Base-by-base conservation (phyloP, 2,797 vertebrate genomes). In the Echeneis naucrates region DNA sequence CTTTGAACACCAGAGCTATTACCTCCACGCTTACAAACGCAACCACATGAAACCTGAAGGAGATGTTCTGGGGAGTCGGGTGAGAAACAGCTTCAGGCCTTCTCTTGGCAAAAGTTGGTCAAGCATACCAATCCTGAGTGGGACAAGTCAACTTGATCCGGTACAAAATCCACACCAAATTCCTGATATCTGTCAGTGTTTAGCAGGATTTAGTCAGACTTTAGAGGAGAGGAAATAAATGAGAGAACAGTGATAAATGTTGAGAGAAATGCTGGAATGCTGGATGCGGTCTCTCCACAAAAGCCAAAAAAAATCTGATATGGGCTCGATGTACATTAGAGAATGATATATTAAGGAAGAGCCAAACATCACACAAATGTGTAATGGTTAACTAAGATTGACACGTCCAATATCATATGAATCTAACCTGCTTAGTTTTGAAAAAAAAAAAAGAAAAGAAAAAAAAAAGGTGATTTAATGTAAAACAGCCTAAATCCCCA, bases 1-100 rank as follows among this genome's bases (percentile, higher is more conserved):
- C 51, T 24, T 50, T 6, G 5, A 68, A 72, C 56, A 56, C 27
- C 24, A 12, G 58, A 54, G 54, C 54, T 30, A 47, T 33, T 58
- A 66, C 56, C 55, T 72, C 61, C 26, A 57, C n/a, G n/a, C n/a
- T n/a, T n/a, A n/a, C 52, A 60, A 72, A 77, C 67, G 71, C 67
- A 54, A 38, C 24, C 21, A 9, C 65, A 85, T 77, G 79, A 84
- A 88, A 82, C 66, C 79, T 84, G 87, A 68, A 85, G 76, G 82
- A 76, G 72, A 79, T 55, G 64, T 35, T 62, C 30, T 8, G 21
- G 53, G 68, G 73, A 48, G 81, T 52, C 57, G 56, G 61, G 74
- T 35, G 58, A 54, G 44, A 69, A 77, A 82, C 75, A 80, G 80
- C 80, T 87, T 69, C 67, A 85, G 81, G 77, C 75, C 81, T 69